These are phyloP conservation scores for Valencia hispanica DNA, from an alignment of 2,797 vertebrate species.

Conservation along the genomic window DNA sequence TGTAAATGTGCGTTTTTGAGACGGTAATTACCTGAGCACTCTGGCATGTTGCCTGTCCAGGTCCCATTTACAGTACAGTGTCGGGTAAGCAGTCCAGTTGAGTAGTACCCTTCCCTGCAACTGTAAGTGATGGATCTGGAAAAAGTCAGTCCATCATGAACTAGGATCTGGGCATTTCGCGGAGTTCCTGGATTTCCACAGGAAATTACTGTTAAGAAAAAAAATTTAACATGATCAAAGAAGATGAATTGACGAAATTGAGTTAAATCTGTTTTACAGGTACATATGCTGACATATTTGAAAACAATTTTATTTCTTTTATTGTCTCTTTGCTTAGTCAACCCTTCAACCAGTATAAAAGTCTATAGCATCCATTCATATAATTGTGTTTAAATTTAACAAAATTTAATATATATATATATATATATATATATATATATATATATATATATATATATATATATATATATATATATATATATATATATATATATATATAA, in stretches of 20 bases:
- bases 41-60: slow-evolving; percentile 94
- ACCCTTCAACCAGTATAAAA: not conserved
- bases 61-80: slow-evolving; percentile 97
- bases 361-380: not conserved
- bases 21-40: slow-evolving; percentile 87
- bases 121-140: slow-evolving; percentile 93
- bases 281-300: not conserved
- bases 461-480: no score
- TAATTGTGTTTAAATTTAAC: not conserved
- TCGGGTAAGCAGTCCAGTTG: slow-evolving; percentile 92
- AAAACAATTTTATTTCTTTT: not conserved
- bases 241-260: slow-evolving; percentile 3
- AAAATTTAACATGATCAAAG: slow-evolving; percentile 12
- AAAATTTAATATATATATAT: not conserved
- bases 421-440: no score
- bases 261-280: not conserved
- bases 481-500: not conserved
- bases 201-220: slow-evolving; percentile 85
- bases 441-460: no score
- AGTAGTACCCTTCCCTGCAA: slow-evolving; percentile 95
- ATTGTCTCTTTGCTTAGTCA: slow-evolving; percentile 4
- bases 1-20: not conserved
- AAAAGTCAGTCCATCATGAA: slow-evolving; percentile 92
- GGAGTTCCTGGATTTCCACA: slow-evolving; percentile 98
- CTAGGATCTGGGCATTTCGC: slow-evolving; percentile 88